Conservation (phyloP, 2,888 invertebrate genomes). For the Amiota minor region DNA sequence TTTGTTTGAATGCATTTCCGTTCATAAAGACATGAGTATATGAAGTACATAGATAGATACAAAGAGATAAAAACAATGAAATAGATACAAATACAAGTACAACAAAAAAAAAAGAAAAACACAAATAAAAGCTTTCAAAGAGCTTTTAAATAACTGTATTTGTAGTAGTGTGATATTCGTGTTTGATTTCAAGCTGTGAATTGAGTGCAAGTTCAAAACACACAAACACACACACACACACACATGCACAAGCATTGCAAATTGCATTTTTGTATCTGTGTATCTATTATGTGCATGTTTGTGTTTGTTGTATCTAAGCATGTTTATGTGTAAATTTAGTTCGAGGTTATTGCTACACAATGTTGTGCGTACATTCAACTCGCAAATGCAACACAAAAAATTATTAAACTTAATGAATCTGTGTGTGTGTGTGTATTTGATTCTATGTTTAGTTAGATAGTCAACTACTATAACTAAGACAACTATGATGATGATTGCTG, state of each 20-base stretch:
- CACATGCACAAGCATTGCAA: neutral
- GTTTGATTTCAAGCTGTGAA: slow-evolving; percentile 44
- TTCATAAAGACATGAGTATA: neutral
- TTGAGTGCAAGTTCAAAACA: slow-evolving; percentile 61
- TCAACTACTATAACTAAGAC: too few species aligned
- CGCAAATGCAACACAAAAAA: slow-evolving; percentile 27
- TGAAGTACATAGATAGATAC: too few species aligned
- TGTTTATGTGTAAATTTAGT: slow-evolving; percentile 70
- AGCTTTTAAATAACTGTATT: too few species aligned
- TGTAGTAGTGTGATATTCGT: slow-evolving; percentile 21
- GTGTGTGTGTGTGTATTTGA: neutral
- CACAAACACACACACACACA: neutral
- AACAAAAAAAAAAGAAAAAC: too few species aligned
- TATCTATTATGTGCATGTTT: slow-evolving; percentile 27
- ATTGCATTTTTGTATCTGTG: slow-evolving; percentile 21
- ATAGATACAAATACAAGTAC: neutral
- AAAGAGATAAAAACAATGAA: too few species aligned
- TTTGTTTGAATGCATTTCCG: neutral
- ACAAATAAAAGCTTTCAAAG: neutral
- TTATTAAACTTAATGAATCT: neutral
- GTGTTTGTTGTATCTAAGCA: slow-evolving; percentile 44
- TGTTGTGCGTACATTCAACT: slow-evolving; percentile 72
- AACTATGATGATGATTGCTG: too few species aligned
- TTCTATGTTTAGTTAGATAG: neutral
- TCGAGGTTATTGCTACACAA: slow-evolving; percentile 73